Conservation (phyloP, 92 coral and sea anemone species). For the Porites rus region DNA sequence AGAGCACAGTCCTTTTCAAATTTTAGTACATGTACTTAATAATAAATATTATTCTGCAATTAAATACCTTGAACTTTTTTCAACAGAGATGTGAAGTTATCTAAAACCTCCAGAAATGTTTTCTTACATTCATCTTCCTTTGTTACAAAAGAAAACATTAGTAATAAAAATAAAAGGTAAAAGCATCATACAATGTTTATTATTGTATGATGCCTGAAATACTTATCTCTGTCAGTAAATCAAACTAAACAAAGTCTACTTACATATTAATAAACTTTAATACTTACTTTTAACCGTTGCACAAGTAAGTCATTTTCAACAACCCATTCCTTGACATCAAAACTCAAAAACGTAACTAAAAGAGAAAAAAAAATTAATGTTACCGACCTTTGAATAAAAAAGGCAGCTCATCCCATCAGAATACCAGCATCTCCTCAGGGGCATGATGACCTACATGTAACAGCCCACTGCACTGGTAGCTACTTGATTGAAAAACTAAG, state of each 20-base stretch:
- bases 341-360: slow-evolving; percentile 67
- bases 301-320: slow-evolving; percentile 83
- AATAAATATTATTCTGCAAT: neutral
- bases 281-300: slow-evolving; percentile 71
- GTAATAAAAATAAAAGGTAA: neutral
- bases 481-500: no score
- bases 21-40: neutral
- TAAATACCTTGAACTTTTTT: slow-evolving; percentile 54
- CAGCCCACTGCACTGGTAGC: no score
- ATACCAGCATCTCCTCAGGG: no score
- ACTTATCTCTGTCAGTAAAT: no score
- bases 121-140: neutral
- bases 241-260: no score
- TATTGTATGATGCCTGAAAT: no score
- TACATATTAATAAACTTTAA: neutral
- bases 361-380: neutral
- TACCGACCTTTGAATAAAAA: neutral
- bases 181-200: no score
- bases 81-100: slow-evolving; percentile 42
- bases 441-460: no score
- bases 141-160: neutral
- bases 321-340: slow-evolving; percentile 84
- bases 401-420: neutral
- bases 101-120: slow-evolving; percentile 8
- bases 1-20: no score